These are phyloP conservation scores for Zaprionus tsacasi DNA, from an alignment of 1,140 invertebrate genomes.

Conservation along the genomic window DNA sequence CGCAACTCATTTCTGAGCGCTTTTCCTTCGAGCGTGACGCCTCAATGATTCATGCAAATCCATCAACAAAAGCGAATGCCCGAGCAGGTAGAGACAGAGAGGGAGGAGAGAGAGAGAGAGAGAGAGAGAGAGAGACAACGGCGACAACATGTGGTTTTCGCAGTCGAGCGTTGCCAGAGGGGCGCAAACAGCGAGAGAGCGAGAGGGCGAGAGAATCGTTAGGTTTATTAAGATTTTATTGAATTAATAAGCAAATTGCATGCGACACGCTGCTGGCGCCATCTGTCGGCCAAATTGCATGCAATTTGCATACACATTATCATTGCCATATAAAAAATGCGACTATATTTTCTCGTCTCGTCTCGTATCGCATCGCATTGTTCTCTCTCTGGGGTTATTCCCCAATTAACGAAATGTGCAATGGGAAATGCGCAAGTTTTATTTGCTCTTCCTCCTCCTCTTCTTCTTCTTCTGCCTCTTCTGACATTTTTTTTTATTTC, in stretches of 20 bases:
- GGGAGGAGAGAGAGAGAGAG: background rate
- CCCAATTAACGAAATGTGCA: slow-evolving; percentile 60
- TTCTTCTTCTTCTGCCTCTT: background rate
- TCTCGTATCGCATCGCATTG: slow-evolving; percentile 35
- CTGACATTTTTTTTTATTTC: background rate
- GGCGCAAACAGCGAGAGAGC: background rate
- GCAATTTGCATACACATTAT: slow-evolving; percentile 53
- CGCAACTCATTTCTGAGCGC: slow-evolving; percentile 67
- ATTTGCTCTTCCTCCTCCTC: background rate
- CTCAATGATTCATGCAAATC: slow-evolving; percentile 82
- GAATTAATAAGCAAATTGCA: slow-evolving; percentile 81
- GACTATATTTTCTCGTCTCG: background rate
- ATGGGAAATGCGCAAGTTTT: slow-evolving; percentile 31
- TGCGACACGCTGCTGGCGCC: slow-evolving; percentile 77
- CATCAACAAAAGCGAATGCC: slow-evolving; percentile 55
- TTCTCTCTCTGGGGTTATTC: slow-evolving; percentile 55
- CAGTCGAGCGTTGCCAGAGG: slow-evolving; percentile 25
- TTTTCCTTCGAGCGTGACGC: slow-evolving; percentile 78
- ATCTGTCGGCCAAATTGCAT: slow-evolving; percentile 67
- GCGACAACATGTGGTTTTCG: slow-evolving; percentile 68
- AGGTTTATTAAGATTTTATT: slow-evolving; percentile 71
- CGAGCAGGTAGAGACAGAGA: background rate
- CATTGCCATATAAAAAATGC: slow-evolving; percentile 24
- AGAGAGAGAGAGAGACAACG: slow-evolving; percentile 14
- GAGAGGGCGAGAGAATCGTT: slow-evolving; percentile 22